Percentiles rank a stretch among this genome's conserved stretches.
Conservation (phyloP, 2,113 vertebrate genomes). For the Lophura nycthemera region DNA sequence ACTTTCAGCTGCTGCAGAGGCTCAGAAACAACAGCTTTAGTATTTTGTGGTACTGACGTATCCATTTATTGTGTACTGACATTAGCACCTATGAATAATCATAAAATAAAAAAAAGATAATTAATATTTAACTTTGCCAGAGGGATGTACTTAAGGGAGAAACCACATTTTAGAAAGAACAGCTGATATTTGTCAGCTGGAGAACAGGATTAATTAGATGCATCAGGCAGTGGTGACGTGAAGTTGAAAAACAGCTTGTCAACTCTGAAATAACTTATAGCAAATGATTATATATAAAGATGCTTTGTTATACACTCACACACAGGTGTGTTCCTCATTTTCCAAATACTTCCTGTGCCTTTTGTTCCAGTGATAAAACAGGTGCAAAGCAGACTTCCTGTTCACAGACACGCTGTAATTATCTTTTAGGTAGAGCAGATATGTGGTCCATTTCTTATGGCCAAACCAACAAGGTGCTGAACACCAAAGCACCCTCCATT, state of each 20-base stretch:
- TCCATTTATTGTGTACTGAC: conserved; percentile 38
- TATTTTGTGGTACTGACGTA: conserved; percentile 42
- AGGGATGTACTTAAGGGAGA: conserved; percentile 69
- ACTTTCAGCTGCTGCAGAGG: not conserved
- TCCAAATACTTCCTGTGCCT: conserved; percentile 45
- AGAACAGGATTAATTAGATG: conserved; percentile 66
- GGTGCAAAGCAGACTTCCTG: conserved; percentile 62
- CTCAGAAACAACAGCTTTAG: not conserved
- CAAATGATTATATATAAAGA: conserved; percentile 57
- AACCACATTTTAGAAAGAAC: conserved; percentile 57
- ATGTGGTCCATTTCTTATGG: not conserved
- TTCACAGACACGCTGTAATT: not conserved
- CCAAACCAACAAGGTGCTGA: conserved; percentile 11
- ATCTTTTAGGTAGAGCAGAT: not conserved
- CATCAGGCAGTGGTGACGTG: conserved; percentile 58
- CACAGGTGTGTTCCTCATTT: conserved; percentile 62
- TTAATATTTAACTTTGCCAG: conserved; percentile 78
- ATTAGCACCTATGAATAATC: conserved; percentile 66
- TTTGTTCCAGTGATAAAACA: conserved; percentile 42
- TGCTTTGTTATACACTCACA: conserved; percentile 55
- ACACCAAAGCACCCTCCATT: not conserved
- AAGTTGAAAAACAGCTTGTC: conserved; percentile 72
- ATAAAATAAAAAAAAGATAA: conserved; percentile 67
- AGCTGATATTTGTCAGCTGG: conserved; percentile 75
- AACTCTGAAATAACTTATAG: conserved; percentile 66